Percentiles rank a stretch among this genome's conserved stretches.
Evolutionary conservation across 2,797 vertebrate genomes (phyloP).

Genomic region (Hapalemur alaotrensis): DNA sequence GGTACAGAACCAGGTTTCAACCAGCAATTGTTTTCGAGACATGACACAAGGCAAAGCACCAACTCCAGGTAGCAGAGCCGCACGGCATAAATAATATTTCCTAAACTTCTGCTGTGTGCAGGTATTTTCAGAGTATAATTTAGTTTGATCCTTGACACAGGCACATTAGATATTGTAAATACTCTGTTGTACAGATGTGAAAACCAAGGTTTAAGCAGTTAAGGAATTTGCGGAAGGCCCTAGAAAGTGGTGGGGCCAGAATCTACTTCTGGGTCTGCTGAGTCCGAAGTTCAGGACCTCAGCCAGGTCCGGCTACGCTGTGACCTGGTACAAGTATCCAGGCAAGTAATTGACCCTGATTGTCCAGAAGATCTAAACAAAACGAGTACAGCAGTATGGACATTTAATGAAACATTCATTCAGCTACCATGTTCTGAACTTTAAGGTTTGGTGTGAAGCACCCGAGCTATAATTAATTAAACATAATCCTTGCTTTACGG

Average conservation of each 20-base stretch:
- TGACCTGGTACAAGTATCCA: neutral
- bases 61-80: neutral
- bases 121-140: neutral
- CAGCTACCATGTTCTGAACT: neutral
- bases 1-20: neutral
- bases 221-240: neutral
- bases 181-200: neutral
- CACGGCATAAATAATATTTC: neutral
- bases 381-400: neutral
- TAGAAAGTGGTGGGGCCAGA: neutral
- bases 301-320: neutral
- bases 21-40: neutral
- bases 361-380: neutral
- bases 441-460: neutral
- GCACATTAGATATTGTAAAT: neutral
- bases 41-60: neutral
- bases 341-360: neutral
- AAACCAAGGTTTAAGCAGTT: neutral
- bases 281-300: neutral
- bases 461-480: neutral
- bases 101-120: neutral
- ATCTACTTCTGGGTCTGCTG: neutral
- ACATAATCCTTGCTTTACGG: neutral
- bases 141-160: neutral
- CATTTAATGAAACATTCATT: neutral